Evolutionary conservation across 2,113 vertebrate genomes (phyloP), one percentile per base, ranked within the genome.

Genomic region (Bettongia penicillata): DNA sequence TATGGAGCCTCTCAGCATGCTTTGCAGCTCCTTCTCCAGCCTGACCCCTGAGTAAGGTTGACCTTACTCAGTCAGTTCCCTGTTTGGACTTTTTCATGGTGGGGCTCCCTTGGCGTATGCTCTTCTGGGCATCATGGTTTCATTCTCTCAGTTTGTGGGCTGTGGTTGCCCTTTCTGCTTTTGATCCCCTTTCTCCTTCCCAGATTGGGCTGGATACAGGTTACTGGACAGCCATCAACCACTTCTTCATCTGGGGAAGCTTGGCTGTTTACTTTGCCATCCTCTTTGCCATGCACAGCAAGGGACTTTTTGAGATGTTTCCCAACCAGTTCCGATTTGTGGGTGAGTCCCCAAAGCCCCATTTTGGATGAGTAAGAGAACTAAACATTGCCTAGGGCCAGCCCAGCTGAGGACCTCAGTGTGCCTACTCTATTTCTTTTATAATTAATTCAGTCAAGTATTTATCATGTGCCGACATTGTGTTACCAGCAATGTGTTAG

Each of bases 211-310:
- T 99, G 11, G 99, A 99, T 96, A 99, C 99, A 0, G 99, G 99
- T 55, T 99, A 99, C 98, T 99, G 99, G 99, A 99, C 99, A 0
- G 98, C 99, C 92, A 99, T 99, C 98, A 99, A 99, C 98, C 99
- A 99, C 92, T 99, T 99, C 98, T 99, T 99, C 97, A 99, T 99
- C 97, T 99, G 99, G 99, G 99, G 99, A 95, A 99, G 99, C 95
- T 98, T 99, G 50, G 99, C 99, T 0, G 97, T 98, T 11, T 99
- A 99, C 98, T 99, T 99, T 0, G 98, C 99, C 97, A 99, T 99
- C 97, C 99, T 99, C 97, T 99, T 99, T 0, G 98, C 99, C 97
- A 99, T 99, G 99, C 99, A 99, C 96, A 99, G 99, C 92, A 98
- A 99, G 0, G 98, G 99, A 14, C 99, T 99, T 97, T 99, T 99